These are phyloP conservation scores for Caenorhabditis parvicauda DNA, from an alignment of 2,888 invertebrate genomes.

Conservation along the genomic window DNA sequence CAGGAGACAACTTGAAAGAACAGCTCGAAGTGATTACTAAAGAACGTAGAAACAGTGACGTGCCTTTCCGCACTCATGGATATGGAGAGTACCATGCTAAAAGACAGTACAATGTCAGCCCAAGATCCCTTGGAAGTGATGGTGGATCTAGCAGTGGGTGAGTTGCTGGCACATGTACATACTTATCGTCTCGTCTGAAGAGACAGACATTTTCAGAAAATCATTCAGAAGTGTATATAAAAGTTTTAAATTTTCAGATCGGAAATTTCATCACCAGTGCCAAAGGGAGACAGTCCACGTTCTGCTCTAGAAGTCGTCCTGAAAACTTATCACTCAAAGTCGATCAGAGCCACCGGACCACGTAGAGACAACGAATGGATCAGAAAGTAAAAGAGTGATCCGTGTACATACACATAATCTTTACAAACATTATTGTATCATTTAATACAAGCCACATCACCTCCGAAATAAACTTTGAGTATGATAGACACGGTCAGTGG, in stretches of 20 bases:
- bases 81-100: slow-evolving; percentile 38
- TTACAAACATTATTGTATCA: too few relatives aligned
- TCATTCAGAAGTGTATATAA: background rate
- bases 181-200: background rate
- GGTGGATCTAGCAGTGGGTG: slow-evolving; percentile 30
- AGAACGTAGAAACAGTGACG: slow-evolving; percentile 19
- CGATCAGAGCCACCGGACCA: too few relatives aligned
- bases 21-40: slow-evolving; percentile 31
- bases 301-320: too few relatives aligned
- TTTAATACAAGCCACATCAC: too few relatives aligned
- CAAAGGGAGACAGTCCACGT: too few relatives aligned
- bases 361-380: too few relatives aligned
- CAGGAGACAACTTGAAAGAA: slow-evolving; percentile 10
- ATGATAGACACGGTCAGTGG: too few relatives aligned
- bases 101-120: slow-evolving; percentile 43
- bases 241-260: slow-evolving; percentile 25
- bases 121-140: slow-evolving; percentile 41
- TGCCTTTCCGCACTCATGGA: slow-evolving; percentile 36
- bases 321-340: too few relatives aligned
- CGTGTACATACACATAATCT: too few relatives aligned
- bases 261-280: slow-evolving; percentile 41
- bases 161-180: background rate
- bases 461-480: too few relatives aligned
- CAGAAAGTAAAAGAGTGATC: too few relatives aligned
- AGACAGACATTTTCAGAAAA: background rate